Conservation (phyloP, 1,140 invertebrate species). For the Mesaphorura yosii region DNA sequence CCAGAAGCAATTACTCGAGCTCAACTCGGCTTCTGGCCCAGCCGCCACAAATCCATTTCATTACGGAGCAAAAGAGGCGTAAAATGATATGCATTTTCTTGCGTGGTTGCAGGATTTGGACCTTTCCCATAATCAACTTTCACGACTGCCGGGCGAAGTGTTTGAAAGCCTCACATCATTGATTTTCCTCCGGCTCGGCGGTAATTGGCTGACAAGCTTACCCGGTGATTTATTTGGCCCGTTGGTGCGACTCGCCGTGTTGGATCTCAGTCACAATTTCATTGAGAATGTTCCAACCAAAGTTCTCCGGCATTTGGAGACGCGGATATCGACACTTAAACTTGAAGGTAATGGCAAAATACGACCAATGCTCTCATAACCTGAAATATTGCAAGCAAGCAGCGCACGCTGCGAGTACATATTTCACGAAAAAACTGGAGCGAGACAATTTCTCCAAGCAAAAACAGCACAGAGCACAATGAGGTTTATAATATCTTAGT, state of each 20-base stretch:
- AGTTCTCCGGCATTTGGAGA: constrained; percentile 61
- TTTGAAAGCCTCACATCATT: constrained; percentile 62
- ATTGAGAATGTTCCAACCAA: constrained; percentile 66
- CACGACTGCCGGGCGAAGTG: constrained; percentile 57
- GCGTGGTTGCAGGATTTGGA: constrained; percentile 62
- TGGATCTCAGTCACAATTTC: constrained; percentile 74
- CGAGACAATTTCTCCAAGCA: no score
- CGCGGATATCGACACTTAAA: constrained; percentile 59
- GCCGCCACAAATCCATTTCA: no score
- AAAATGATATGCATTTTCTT: no score
- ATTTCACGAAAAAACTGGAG: no score
- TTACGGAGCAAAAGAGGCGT: no score
- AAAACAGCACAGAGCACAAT: no score
- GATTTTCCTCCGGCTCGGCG: constrained; percentile 61
- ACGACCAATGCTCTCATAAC: no score
- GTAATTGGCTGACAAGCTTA: constrained; percentile 67
- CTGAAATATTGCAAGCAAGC: no score
- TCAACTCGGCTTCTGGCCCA: no score
- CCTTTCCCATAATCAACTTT: constrained; percentile 70
- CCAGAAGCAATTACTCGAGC: no score
- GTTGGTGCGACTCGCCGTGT: constrained; percentile 60
- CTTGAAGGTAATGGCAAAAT: constrained; percentile 76
- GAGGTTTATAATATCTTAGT: no score
- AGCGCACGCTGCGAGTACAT: no score
- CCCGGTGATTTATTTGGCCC: constrained; percentile 64